phyloP scores from a whole-genome alignment of 2,888 invertebrate genomes.

The Hyposoter didymator region DNA sequence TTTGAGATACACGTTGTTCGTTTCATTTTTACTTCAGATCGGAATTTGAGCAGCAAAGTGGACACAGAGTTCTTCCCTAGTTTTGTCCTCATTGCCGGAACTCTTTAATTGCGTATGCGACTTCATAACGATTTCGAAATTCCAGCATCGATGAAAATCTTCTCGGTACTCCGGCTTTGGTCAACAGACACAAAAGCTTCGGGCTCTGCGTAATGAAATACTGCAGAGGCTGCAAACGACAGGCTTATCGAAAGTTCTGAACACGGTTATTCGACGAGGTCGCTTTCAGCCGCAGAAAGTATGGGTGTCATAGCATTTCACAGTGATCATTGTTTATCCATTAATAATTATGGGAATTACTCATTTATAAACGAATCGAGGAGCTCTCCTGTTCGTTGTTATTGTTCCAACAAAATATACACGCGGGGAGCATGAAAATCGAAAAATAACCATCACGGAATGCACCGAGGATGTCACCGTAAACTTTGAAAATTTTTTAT shows the following conservation, averaged over 20 bases:
- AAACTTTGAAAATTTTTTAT: too few relatives aligned
- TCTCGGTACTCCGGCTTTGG: neutral
- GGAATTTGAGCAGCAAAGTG: too few relatives aligned
- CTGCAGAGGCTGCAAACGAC: neutral
- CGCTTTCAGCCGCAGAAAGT: conserved; percentile 1
- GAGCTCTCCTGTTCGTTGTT: neutral
- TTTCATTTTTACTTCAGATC: too few relatives aligned
- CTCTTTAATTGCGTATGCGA: neutral
- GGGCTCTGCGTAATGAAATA: neutral
- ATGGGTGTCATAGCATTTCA: conserved; percentile 11
- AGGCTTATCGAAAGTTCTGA: conserved; percentile 39
- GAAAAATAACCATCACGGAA: too few relatives aligned
- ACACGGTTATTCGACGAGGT: conserved; percentile 32
- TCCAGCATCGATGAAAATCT: conserved; percentile 7
- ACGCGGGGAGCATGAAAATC: neutral
- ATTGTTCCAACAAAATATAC: neutral
- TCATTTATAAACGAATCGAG: neutral
- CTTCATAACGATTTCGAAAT: neutral
- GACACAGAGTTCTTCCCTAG: too few relatives aligned
- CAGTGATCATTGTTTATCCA: conserved; percentile 2
- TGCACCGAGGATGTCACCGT: too few relatives aligned
- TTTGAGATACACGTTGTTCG: too few relatives aligned
- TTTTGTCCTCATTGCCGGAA: too few relatives aligned
- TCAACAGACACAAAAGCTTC: neutral
- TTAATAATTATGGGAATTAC: neutral